phyloP scores from a whole-genome alignment of 2,113 vertebrate genomes.

The Hepsetus odoe region DNA sequence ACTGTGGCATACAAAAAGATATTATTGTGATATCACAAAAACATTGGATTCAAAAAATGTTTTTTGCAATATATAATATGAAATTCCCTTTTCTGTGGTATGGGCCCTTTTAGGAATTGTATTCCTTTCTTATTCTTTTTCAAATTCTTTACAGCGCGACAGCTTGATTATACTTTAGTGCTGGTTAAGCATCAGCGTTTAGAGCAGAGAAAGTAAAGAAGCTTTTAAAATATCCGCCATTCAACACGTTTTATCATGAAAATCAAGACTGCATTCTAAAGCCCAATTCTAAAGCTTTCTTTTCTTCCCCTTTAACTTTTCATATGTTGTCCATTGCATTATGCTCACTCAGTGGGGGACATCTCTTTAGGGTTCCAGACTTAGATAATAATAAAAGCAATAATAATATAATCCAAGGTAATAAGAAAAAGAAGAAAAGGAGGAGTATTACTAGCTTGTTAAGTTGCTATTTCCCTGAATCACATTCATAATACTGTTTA shows the following conservation, averaged over 20 bases:
- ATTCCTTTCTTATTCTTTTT: neutral
- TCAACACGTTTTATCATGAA: constrained; percentile 13
- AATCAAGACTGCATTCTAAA: neutral
- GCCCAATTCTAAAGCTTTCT: neutral
- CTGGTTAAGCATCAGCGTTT: neutral
- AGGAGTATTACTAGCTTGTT: constrained; percentile 9
- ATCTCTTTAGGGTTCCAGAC: neutral
- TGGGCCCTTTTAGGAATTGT: too few species aligned
- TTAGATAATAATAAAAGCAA: neutral
- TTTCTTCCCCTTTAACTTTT: neutral
- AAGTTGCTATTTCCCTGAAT: constrained; percentile 23
- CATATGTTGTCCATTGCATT: neutral
- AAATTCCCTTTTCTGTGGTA: too few species aligned
- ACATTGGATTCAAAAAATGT: neutral
- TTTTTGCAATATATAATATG: too few species aligned
- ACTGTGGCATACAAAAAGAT: too few species aligned
- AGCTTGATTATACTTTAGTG: neutral
- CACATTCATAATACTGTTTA: constrained; percentile 22
- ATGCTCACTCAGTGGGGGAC: constrained; percentile 11
- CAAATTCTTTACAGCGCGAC: neutral
- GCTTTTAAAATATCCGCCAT: constrained; percentile 14
- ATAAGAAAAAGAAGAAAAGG: constrained; percentile 7
- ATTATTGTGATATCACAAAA: too few species aligned
- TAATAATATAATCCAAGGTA: neutral
- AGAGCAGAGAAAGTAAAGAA: neutral